Evolutionary conservation across 2,797 vertebrate genomes (phyloP).

Genomic region (Mormyrus proboscirostris): DNA sequence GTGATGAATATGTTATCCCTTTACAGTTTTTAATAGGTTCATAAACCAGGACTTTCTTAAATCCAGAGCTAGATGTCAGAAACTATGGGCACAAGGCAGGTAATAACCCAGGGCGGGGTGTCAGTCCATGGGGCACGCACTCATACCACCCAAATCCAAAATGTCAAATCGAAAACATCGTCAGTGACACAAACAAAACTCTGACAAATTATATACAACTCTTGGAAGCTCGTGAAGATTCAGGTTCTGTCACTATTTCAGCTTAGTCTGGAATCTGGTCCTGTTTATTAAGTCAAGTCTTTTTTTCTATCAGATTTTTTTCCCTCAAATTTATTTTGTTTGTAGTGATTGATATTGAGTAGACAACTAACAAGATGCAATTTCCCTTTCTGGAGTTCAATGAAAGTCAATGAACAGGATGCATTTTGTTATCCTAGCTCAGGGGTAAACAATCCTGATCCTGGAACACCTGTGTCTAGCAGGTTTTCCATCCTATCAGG

Average conservation of each 20-base stretch:
- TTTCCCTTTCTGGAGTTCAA: neutral
- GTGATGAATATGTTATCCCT: neutral
- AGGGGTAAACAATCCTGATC: neutral
- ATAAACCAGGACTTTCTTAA: neutral
- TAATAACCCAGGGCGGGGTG: neutral
- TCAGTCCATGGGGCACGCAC: neutral
- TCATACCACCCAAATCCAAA: neutral
- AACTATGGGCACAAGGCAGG: neutral
- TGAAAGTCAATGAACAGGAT: neutral
- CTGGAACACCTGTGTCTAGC: neutral
- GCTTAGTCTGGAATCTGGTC: neutral
- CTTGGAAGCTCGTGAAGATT: neutral
- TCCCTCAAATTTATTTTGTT: neutral
- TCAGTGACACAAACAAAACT: neutral
- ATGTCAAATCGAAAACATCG: neutral
- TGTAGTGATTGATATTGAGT: neutral
- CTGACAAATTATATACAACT: neutral
- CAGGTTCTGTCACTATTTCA: neutral
- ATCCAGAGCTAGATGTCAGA: neutral
- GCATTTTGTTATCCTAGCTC: neutral
- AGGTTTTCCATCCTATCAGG: neutral
- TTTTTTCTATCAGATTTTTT: neutral
- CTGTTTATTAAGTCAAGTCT: neutral
- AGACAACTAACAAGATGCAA: neutral
- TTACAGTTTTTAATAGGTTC: neutral